phyloP scores from a whole-genome alignment of 2,113 vertebrate species.

The Lasiurus borealis region DNA sequence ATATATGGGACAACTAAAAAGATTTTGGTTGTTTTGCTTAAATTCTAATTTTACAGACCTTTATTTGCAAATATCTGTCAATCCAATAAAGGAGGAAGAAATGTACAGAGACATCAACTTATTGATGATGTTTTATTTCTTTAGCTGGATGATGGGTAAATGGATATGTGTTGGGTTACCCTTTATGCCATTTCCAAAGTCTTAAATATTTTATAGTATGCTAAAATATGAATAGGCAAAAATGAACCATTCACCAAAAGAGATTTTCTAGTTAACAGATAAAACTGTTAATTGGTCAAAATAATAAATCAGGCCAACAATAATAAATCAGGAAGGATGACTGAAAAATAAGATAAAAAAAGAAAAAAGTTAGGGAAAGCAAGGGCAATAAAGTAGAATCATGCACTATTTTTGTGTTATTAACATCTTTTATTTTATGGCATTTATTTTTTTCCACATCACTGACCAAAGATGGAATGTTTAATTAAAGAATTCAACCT shows the following conservation, averaged over 20 bases:
- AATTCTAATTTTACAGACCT: not conserved
- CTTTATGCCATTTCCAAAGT: conserved; percentile 19
- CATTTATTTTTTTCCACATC: not conserved
- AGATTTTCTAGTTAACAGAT: conserved; percentile 31
- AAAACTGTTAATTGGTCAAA: not conserved
- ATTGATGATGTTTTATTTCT: not conserved
- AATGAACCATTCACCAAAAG: not conserved
- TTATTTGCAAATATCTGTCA: not conserved
- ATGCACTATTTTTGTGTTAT: not conserved
- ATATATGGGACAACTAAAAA: not conserved
- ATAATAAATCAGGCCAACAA: not conserved
- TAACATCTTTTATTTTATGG: not conserved
- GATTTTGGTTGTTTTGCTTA: not conserved
- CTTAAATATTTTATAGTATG: conserved; percentile 29
- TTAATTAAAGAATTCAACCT: conserved; percentile 2
- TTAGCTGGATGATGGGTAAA: not conserved
- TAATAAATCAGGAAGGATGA: not conserved
- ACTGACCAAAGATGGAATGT: not conserved
- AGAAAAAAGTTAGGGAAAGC: not conserved
- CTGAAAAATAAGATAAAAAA: not conserved
- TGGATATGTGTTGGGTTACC: not conserved
- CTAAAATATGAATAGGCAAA: conserved; percentile 66
- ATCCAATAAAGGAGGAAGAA: not conserved
- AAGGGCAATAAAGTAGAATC: not conserved
- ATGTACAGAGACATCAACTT: not conserved